phyloP scores from a whole-genome alignment of 2,113 vertebrate genomes.

The Leiothrix lutea region DNA sequence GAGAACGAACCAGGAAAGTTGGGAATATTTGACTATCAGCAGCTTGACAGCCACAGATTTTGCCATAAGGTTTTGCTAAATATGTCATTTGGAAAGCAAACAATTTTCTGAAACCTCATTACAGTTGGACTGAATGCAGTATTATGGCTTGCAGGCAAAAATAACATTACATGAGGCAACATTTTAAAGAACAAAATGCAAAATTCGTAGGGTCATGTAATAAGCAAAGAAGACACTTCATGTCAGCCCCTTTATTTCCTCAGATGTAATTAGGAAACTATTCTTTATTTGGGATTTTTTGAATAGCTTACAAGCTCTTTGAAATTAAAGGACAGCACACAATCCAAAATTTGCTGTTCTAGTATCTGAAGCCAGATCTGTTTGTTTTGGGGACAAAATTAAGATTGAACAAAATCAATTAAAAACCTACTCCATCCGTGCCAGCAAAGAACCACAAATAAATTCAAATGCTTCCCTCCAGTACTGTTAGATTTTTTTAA shows the following conservation, averaged over 20 bases:
- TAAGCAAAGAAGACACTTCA: not conserved
- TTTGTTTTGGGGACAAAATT: slow-evolving; percentile 3
- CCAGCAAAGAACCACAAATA: slow-evolving; percentile 13
- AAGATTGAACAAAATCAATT: slow-evolving; percentile 1
- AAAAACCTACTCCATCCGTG: not conserved
- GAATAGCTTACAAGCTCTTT: slow-evolving; percentile 7
- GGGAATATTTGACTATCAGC: slow-evolving; percentile 14
- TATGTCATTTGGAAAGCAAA: slow-evolving; percentile 57
- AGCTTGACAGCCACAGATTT: slow-evolving; percentile 41
- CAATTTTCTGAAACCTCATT: slow-evolving; percentile 57
- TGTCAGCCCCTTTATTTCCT: not conserved
- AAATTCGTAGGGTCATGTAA: not conserved
- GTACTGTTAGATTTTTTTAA: not conserved
- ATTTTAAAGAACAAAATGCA: slow-evolving; percentile 11
- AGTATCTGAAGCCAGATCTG: not conserved
- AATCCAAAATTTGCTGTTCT: not conserved
- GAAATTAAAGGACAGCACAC: not conserved
- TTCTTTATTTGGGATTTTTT: slow-evolving; percentile 12
- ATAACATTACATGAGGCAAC: slow-evolving; percentile 30
- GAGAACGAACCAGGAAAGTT: not conserved
- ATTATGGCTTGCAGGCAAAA: slow-evolving; percentile 54
- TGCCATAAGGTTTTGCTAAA: slow-evolving; percentile 59
- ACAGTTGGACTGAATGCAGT: slow-evolving; percentile 41
- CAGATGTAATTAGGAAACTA: not conserved
- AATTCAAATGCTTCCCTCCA: not conserved